Evolutionary conservation across 2,797 vertebrate species (phyloP).

Genomic region (Bufotes viridis): DNA sequence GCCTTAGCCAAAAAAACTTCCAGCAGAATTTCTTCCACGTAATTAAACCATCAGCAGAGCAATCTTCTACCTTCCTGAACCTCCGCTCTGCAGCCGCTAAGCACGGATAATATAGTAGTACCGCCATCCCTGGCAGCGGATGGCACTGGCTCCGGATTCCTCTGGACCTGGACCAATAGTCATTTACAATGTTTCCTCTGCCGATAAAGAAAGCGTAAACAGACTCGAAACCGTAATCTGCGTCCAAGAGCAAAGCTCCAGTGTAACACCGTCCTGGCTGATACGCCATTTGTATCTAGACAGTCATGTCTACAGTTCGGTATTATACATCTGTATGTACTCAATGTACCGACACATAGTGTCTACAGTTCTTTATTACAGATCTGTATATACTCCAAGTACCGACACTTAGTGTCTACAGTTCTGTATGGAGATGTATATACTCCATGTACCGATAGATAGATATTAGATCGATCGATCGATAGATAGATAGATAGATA

Average conservation of each 20-base stretch:
- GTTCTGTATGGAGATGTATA: too few species aligned
- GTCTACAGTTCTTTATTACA: too few species aligned
- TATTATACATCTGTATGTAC: too few species aligned
- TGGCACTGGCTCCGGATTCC: not conserved
- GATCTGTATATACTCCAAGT: too few species aligned
- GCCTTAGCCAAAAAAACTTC: conserved; percentile 19
- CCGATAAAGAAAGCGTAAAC: not conserved
- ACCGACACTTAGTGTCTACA: too few species aligned
- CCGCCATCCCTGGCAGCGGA: not conserved
- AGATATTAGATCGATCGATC: too few species aligned
- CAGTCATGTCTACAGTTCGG: too few species aligned
- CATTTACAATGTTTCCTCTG: conserved; percentile 1
- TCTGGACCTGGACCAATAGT: not conserved
- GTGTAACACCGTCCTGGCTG: not conserved
- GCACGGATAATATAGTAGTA: not conserved
- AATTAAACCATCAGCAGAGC: conserved; percentile 42
- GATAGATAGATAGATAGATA: too few species aligned
- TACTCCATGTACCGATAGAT: too few species aligned
- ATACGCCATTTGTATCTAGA: too few species aligned
- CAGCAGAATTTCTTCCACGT: conserved; percentile 17
- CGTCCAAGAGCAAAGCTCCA: not conserved
- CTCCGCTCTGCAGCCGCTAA: not conserved
- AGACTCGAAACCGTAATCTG: not conserved
- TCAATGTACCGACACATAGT: too few species aligned
- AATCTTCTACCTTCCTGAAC: conserved; percentile 40